Evolutionary conservation across 2,888 invertebrate species (phyloP).

Genomic region (Clistopyga incitator): DNA sequence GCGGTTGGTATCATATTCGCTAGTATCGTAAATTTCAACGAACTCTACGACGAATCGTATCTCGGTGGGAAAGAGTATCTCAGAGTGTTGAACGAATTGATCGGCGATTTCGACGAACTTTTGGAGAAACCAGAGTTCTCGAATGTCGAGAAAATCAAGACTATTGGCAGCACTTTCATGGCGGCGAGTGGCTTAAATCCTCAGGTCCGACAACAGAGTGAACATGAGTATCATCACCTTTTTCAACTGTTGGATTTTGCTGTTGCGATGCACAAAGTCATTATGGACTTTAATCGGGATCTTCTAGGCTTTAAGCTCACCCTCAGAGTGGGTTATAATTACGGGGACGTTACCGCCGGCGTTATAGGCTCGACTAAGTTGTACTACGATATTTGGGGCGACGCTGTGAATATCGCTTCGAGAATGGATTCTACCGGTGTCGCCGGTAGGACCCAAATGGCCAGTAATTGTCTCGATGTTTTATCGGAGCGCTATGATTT

Average conservation of each 20-base stretch:
- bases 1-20: slow-evolving; percentile 98
- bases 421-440: slow-evolving; percentile 99
- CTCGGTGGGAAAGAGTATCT: slow-evolving; percentile 97
- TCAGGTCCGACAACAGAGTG: slow-evolving; percentile 88
- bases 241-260: slow-evolving; percentile 97
- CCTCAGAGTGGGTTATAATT: slow-evolving; percentile 94
- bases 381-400: slow-evolving; percentile 99
- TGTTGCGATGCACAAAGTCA: slow-evolving; percentile 94
- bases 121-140: slow-evolving; percentile 92
- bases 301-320: slow-evolving; percentile 95
- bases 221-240: slow-evolving; percentile 91
- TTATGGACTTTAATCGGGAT: slow-evolving; percentile 95
- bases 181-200: slow-evolving; percentile 98
- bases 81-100: slow-evolving; percentile 97
- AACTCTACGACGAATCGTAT: slow-evolving; percentile 99
- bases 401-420: slow-evolving; percentile 98
- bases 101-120: slow-evolving; percentile 98
- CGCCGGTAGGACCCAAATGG: slow-evolving; percentile 93
- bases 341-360: slow-evolving; percentile 98
- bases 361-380: slow-evolving; percentile 98
- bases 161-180: slow-evolving; percentile 98
- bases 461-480: slow-evolving; percentile 90
- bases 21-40: slow-evolving; percentile 98
- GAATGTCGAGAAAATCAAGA: slow-evolving; percentile 98
- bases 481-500: slow-evolving; percentile 92